These are phyloP conservation scores for Agrypnia vestita DNA, from an alignment of 1,140 invertebrate genomes.

Conservation along the genomic window DNA sequence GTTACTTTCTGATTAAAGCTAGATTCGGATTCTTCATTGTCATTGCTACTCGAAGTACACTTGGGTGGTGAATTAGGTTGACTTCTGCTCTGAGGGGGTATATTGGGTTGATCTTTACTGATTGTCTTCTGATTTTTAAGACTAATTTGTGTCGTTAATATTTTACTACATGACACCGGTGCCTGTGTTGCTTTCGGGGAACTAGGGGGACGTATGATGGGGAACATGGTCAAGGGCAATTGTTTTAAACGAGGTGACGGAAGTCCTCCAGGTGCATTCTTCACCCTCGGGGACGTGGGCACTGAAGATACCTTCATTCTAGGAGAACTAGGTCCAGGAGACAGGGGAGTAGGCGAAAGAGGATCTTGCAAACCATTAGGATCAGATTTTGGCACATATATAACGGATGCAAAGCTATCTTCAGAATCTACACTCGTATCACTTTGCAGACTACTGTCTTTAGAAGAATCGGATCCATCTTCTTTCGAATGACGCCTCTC, in stretches of 20 bases:
- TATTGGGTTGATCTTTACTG: constrained; percentile 60
- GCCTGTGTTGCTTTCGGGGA: constrained; percentile 73
- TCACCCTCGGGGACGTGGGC: constrained; percentile 80
- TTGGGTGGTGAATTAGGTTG: constrained; percentile 68
- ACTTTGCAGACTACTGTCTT: constrained; percentile 92
- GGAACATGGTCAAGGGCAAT: constrained; percentile 70
- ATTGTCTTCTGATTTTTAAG: constrained; percentile 69
- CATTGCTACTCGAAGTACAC: constrained; percentile 24
- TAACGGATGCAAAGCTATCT: constrained; percentile 93
- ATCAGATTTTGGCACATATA: constrained; percentile 83
- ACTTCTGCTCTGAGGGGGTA: constrained; percentile 69
- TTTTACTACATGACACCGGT: constrained; percentile 69
- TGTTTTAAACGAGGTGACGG: constrained; percentile 78
- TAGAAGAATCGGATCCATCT: constrained; percentile 92
- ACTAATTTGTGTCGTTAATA: constrained; percentile 69
- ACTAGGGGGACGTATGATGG: constrained; percentile 74
- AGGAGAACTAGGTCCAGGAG: constrained; percentile 77
- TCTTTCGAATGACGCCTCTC: constrained; percentile 82
- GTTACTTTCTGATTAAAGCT: constrained; percentile 48
- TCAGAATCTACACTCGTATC: constrained; percentile 95
- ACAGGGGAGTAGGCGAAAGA: constrained; percentile 73
- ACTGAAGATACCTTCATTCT: constrained; percentile 78
- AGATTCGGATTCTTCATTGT: constrained; percentile 4
- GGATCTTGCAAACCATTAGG: constrained; percentile 72
- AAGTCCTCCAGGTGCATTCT: constrained; percentile 75